Evolutionary conservation across 2,113 vertebrate species (phyloP).

Genomic region (Puffinus mauretanicus): DNA sequence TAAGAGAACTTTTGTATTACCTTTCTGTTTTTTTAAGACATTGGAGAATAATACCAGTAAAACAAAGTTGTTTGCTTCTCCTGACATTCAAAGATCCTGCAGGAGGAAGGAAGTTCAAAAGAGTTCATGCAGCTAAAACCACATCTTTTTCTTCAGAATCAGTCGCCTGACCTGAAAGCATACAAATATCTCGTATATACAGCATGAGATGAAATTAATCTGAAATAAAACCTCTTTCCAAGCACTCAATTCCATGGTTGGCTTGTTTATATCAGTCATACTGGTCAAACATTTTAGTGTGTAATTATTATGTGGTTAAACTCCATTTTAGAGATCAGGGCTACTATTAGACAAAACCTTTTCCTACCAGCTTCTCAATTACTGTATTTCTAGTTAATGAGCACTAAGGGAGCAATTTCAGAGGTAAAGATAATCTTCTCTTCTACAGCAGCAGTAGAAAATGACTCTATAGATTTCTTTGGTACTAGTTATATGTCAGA

Average conservation of each 20-base stretch:
- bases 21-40: not conserved
- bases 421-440: slow-evolving; percentile 59
- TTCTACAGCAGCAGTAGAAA: slow-evolving; percentile 56
- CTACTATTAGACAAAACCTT: slow-evolving; percentile 58
- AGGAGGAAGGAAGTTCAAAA: slow-evolving; percentile 46
- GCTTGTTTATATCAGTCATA: not conserved
- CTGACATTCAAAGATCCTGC: slow-evolving; percentile 15
- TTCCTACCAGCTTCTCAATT: slow-evolving; percentile 60
- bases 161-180: not conserved
- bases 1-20: not conserved
- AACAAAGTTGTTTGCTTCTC: not conserved
- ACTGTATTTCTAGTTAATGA: slow-evolving; percentile 63
- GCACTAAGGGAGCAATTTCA: slow-evolving; percentile 67
- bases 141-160: slow-evolving; percentile 26
- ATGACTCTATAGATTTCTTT: slow-evolving; percentile 39
- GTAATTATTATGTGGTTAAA: slow-evolving; percentile 53
- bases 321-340: slow-evolving; percentile 24
- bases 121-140: slow-evolving; percentile 41
- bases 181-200: not conserved
- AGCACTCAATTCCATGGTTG: not conserved
- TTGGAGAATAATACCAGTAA: not conserved
- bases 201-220: not conserved
- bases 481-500: slow-evolving; percentile 27
- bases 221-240: slow-evolving; percentile 16
- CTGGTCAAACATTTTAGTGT: not conserved